A percentile compares a stretch with the other conserved stretches of the same genome.
Conservation (phyloP, 1,140 invertebrate genomes). For the Orius insidiosus region DNA sequence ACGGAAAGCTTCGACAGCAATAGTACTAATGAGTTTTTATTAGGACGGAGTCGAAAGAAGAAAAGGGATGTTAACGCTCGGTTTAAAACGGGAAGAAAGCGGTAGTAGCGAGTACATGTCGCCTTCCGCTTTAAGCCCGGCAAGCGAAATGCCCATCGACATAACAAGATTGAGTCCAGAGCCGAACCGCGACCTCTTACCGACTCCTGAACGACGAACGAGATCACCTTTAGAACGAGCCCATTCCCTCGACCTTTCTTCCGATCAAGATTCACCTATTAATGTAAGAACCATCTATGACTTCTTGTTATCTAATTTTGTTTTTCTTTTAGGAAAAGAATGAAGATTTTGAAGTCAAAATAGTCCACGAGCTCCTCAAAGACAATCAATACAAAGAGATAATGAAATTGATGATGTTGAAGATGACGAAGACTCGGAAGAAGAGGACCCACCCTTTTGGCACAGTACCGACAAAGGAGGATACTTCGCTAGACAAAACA, state of each 20-base stretch:
- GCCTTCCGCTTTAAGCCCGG: not conserved
- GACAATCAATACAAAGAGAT: not conserved
- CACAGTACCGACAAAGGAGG: slow-evolving; percentile 19
- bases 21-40: not conserved
- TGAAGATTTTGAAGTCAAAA: too few species aligned
- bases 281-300: not conserved
- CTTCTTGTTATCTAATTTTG: too few species aligned
- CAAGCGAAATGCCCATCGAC: slow-evolving; percentile 7
- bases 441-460: slow-evolving; percentile 22
- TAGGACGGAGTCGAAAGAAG: slow-evolving; percentile 8
- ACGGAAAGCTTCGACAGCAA: too few species aligned
- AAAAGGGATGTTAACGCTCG: slow-evolving; percentile 19
- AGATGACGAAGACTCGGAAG: slow-evolving; percentile 17
- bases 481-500: slow-evolving; percentile 17
- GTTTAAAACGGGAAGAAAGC: slow-evolving; percentile 12
- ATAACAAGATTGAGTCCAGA: slow-evolving; percentile 13
- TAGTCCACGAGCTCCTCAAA: too few species aligned
- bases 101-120: slow-evolving; percentile 7
- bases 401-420: slow-evolving; percentile 13
- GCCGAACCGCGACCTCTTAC: not conserved
- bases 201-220: slow-evolving; percentile 17
- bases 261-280: slow-evolving; percentile 15
- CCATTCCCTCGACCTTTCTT: slow-evolving; percentile 17
- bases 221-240: slow-evolving; percentile 18
- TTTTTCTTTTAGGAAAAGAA: too few species aligned